Conservation (phyloP, 1,140 invertebrate genomes). For the Ladona fulva region DNA sequence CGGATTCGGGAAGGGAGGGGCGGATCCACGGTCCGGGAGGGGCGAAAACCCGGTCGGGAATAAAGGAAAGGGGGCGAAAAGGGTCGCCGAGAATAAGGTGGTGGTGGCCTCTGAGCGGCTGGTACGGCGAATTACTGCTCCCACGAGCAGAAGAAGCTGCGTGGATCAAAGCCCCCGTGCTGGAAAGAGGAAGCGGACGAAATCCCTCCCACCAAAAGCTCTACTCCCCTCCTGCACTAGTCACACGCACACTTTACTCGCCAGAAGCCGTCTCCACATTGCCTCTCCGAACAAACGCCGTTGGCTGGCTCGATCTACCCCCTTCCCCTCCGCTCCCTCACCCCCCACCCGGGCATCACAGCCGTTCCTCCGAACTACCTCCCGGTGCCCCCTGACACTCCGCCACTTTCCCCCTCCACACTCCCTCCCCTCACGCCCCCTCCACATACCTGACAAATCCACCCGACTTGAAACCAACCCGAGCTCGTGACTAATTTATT, state of each 20-base stretch:
- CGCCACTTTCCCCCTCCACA: not conserved
- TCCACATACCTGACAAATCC: not conserved
- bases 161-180: conserved; percentile 6
- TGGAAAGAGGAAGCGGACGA: not conserved
- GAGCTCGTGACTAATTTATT: conserved; percentile 9
- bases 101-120: not conserved
- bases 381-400: conserved; percentile 1
- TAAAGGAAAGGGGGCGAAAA: not conserved
- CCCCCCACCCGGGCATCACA: not conserved
- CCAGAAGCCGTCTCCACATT: conserved; percentile 2
- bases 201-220: not conserved
- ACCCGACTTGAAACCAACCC: not conserved
- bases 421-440: not conserved
- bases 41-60: not conserved
- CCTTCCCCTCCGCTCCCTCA: not conserved
- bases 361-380: not conserved
- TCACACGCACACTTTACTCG: not conserved
- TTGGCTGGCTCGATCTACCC: not conserved
- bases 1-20: not conserved
- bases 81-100: not conserved
- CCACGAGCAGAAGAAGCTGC: not conserved
- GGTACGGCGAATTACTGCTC: not conserved
- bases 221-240: not conserved
- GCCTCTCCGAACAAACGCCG: not conserved
- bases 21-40: not conserved